A percentile compares a stretch with the other conserved stretches of the same genome.
phyloP scores from a whole-genome alignment of 2,113 vertebrate genomes.

The Saguinus midas region DNA sequence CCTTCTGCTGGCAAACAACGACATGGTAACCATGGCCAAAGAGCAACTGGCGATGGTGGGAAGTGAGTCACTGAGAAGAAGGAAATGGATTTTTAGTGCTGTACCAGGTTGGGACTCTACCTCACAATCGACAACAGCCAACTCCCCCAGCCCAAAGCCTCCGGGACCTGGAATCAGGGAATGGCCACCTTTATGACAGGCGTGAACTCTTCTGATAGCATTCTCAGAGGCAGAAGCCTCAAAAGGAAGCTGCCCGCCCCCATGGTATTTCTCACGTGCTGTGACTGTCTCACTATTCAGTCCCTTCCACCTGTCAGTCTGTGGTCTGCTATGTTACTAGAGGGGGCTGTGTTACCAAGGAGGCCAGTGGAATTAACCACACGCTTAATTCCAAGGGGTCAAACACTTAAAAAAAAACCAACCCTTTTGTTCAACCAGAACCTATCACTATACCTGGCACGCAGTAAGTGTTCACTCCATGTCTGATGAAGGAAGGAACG shows the following conservation, averaged over 20 bases:
- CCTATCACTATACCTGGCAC: too few relatives aligned
- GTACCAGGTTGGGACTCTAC: fast-evolving
- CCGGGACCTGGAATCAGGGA: background rate
- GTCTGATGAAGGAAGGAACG: background rate
- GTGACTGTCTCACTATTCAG: background rate
- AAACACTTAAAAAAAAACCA: background rate
- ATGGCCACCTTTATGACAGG: background rate
- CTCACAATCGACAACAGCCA: background rate
- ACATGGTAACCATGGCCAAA: background rate
- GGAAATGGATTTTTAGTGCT: background rate
- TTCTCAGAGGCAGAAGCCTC: background rate
- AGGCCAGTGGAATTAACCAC: background rate
- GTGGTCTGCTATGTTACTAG: background rate
- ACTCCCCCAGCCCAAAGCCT: background rate
- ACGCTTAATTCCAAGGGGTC: background rate
- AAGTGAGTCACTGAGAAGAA: background rate
- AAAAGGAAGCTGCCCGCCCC: background rate
- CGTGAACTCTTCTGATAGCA: background rate
- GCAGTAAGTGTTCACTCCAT: background rate
- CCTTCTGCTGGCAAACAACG: slow-evolving; percentile 7
- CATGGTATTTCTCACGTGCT: fast-evolving
- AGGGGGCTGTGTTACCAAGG: background rate
- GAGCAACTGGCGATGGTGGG: background rate
- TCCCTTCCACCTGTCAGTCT: too few relatives aligned
- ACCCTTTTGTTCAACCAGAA: background rate